A percentile compares a stretch with the other conserved stretches of the same genome.
These are phyloP conservation scores for Rousettus madagascariensis DNA, from an alignment of 2,797 vertebrate species.

Conservation along the genomic window DNA sequence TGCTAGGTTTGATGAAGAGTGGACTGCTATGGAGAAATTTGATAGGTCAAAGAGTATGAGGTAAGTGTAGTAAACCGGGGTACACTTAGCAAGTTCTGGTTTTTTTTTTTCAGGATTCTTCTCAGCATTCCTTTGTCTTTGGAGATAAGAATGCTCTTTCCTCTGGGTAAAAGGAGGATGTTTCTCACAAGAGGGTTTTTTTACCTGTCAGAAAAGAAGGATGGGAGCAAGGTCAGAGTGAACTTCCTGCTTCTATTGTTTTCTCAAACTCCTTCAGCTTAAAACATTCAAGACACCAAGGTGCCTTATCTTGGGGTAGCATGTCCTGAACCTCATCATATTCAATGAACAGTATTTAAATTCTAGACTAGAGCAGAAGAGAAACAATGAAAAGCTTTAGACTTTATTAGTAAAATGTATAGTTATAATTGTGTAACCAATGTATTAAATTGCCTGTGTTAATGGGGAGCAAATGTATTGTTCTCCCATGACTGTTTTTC, in stretches of 20 bases:
- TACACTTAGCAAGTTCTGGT: not conserved
- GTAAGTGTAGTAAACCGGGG: not conserved
- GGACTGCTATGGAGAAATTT: not conserved
- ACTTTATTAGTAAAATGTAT: not conserved
- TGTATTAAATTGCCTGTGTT: not conserved
- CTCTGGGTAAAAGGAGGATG: not conserved
- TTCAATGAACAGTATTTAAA: not conserved
- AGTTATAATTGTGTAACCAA: not conserved
- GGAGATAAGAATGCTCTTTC: not conserved
- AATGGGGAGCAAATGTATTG: not conserved
- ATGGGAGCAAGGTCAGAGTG: not conserved
- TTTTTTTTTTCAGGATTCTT: not conserved
- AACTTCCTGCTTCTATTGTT: not conserved
- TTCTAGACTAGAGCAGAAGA: not conserved
- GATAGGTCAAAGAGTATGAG: not conserved
- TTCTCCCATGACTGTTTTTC: not conserved
- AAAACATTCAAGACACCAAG: not conserved
- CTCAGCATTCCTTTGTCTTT: not conserved
- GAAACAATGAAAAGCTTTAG: slow-evolving; percentile 32
- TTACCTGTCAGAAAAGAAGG: not conserved
- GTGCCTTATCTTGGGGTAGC: not conserved
- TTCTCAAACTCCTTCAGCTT: not conserved
- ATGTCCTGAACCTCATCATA: not conserved
- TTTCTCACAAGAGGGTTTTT: not conserved
- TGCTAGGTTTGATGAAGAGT: not conserved